Base-by-base conservation (phyloP, 2,113 vertebrate genomes). In the Lampris megalopsis region DNA sequence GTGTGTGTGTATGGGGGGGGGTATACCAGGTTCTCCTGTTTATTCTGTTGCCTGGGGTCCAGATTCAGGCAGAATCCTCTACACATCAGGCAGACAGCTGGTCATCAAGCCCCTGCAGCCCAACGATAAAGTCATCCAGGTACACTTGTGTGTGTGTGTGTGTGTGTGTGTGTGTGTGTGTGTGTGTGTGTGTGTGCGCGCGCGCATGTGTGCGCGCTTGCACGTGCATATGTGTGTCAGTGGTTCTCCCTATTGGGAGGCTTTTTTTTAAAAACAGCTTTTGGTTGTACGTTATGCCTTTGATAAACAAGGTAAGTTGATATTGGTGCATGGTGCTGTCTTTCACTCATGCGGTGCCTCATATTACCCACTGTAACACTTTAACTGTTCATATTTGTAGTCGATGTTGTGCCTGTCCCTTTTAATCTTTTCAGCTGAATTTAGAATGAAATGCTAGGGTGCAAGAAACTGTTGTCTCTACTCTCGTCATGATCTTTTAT, bases 41-140 rank as follows among this genome's bases (percentile, higher is more conserved):
- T 99, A 99, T 88, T 97, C 97, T 0, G 97, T 97, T 24, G 96
- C 95, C 2, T 99, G 98, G 98, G 94, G 94, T 71, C 97, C 98
- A 10, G 96, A 98, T 88, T 99, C 97, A 0, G 96, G 96, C 89
- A 96, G 96, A 86, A 93, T 99, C 81, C 96, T 99, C 52, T 98
- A 95, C 82, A 96, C 97, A 7, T 95, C 95, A 79, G 96, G 96
- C 71, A 95, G 94, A 82, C 97, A 98, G 73, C 94, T 99, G 42
- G 81, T 97, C 73, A 96, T 99, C 81, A 99, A 99, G 87, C 97
- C 98, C 79, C 95, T 99, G 61, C 98, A 99, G 73, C 98, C 97
- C 79, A 98, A 95, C 58, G 93, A 96, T 37, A 98, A 96, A 94
- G 80, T 96, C 73, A 79, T 96, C 77, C 98, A 98, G 98, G 98